A percentile compares a stretch with the other conserved stretches of the same genome.
Evolutionary conservation across 1,140 invertebrate species (phyloP).

Genomic region (Harpegnathos saltator): DNA sequence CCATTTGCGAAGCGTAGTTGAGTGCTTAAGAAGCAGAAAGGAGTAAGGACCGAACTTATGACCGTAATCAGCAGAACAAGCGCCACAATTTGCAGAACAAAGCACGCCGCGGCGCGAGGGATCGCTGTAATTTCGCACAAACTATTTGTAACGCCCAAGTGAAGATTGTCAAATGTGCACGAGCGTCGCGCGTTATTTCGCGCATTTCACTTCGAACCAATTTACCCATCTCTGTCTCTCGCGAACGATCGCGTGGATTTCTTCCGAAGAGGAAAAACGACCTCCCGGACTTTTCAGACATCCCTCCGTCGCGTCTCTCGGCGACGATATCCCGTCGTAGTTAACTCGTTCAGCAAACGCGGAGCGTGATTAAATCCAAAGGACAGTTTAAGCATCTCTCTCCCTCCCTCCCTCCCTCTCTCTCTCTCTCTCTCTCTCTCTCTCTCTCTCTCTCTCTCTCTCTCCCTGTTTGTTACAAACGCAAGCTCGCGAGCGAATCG

Average conservation of each 20-base stretch:
- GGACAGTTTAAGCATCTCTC: slow-evolving; percentile 38
- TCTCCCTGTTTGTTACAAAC: slow-evolving; percentile 10
- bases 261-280: background rate
- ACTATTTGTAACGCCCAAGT: no score
- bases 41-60: background rate
- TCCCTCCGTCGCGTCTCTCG: background rate
- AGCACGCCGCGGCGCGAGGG: no score
- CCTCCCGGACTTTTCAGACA: background rate
- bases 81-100: background rate
- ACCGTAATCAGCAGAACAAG: background rate
- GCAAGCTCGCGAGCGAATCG: slow-evolving; percentile 11
- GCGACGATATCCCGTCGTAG: background rate
- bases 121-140: no score
- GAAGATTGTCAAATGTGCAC: background rate
- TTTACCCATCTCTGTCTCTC: background rate
- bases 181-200: background rate
- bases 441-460: no score
- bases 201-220: background rate
- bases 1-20: slow-evolving; percentile 9
- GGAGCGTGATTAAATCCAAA: slow-evolving; percentile 20
- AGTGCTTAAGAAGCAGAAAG: background rate
- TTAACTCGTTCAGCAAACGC: background rate
- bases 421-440: background rate
- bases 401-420: background rate
- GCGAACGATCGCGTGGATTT: background rate